Evolutionary conservation across 1,140 invertebrate genomes (phyloP).

Genomic region (Cephus cinctus): DNA sequence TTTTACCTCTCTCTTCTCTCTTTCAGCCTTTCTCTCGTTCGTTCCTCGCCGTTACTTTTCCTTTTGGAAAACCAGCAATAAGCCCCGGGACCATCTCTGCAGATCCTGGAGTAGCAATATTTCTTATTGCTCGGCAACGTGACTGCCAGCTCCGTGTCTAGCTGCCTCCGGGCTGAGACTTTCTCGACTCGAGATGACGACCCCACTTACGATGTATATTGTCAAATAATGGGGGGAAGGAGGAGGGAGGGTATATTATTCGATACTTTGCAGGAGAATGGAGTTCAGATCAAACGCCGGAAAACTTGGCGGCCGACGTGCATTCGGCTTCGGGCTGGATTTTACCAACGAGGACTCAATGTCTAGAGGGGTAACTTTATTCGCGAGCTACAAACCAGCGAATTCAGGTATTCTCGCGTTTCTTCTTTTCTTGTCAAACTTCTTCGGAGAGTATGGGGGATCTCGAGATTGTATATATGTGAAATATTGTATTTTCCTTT

Average conservation of each 20-base stretch:
- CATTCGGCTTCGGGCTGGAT: background rate
- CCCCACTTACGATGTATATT: conserved; percentile 5
- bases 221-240: conserved; percentile 10
- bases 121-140: conserved; percentile 24
- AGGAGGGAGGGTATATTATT: conserved; percentile 9
- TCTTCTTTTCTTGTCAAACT: too few relatives aligned
- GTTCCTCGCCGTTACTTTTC: conserved; percentile 7
- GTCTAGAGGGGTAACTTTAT: too few relatives aligned
- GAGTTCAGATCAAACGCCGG: background rate
- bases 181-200: background rate
- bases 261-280: conserved; percentile 7
- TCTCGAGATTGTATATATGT: too few relatives aligned
- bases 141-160: too few relatives aligned
- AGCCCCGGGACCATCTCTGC: conserved; percentile 27
- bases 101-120: conserved; percentile 37
- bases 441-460: too few relatives aligned
- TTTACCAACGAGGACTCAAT: too few relatives aligned
- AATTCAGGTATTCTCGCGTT: too few relatives aligned
- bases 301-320: background rate
- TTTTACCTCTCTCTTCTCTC: too few relatives aligned
- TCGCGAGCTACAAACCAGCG: too few relatives aligned
- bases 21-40: too few relatives aligned
- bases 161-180: conserved; percentile 8
- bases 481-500: too few relatives aligned
- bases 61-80: conserved; percentile 26